Base-by-base conservation (phyloP, 2,888 invertebrate species). In the Melitaea athalia region DNA sequence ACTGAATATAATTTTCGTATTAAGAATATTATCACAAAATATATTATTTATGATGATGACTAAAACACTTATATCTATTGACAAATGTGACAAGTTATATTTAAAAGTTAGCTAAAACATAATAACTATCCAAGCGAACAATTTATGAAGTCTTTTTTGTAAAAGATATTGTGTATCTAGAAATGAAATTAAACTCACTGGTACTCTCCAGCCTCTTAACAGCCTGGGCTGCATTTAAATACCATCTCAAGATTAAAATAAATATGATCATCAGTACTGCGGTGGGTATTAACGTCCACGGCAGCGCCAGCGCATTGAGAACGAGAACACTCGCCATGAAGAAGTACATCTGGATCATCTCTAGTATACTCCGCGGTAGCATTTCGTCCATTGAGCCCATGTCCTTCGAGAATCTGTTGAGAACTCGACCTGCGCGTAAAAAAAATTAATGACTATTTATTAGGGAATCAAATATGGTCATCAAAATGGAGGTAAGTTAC, bases 381-480 rank as follows among this genome's bases (percentile, higher is more conserved):
- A 95, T 83, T 77, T 97, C 97, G 77, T 97, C 97, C 81, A 97
- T 94, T 0, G 95, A 94, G 0, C 97, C 97, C 79, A 97, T 94
- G 79, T 98, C 97, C 81, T 97, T 97, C 0, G 97, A 95, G 79
- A 98, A 97, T 73, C 97, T 91, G 81, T 96, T 96, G 6, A 96
- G 85, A 50, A 96, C 94, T 55, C 94, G 88, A 69, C 94, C 94
- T 90, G 11, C 12, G 1, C 14, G n/a, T n/a, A n/a, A 49, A 49
- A 45, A 45, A 49, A 49, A 6, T 49, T n/a, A 2, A 24, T 24
- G 24, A 24, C 24, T 24, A 24, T 24, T 24, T 24, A 24, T 31
- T 14, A 31, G 24, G 52, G 11, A 12, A 31, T 4, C n/a, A 24
- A 24, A 24, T 2, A 24, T 24, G 24, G 24, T 24, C 3, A 24